phyloP scores from a whole-genome alignment of 2,113 vertebrate genomes.

The Rhinoptilus africanus region DNA sequence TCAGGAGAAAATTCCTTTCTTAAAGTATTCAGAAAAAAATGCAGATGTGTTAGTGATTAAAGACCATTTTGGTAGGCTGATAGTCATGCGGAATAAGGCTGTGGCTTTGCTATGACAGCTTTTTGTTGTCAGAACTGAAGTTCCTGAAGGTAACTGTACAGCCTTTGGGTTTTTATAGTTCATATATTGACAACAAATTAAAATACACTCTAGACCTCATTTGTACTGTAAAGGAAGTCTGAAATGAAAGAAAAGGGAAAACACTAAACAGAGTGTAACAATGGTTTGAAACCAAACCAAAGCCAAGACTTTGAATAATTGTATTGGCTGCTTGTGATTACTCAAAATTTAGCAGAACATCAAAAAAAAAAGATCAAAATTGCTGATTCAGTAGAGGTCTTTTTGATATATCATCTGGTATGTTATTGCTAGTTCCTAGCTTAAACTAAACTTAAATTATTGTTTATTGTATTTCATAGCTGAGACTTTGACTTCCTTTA shows the following conservation, averaged over 20 bases:
- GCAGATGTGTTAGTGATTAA: background rate
- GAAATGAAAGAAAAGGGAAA: background rate
- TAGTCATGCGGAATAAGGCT: background rate
- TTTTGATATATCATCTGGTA: background rate
- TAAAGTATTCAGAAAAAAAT: background rate
- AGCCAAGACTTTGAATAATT: background rate
- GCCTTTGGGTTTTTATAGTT: background rate
- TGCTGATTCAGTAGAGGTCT: background rate
- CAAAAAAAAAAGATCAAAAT: conserved; percentile 32
- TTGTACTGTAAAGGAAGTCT: background rate
- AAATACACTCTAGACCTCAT: background rate
- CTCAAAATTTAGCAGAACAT: background rate
- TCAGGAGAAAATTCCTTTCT: background rate
- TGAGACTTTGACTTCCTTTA: conserved; percentile 35
- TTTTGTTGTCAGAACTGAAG: background rate
- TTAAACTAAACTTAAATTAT: conserved; percentile 63
- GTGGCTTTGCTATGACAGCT: background rate
- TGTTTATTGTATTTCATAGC: conserved; percentile 46
- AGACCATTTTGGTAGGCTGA: background rate
- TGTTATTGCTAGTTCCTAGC: conserved; percentile 30
- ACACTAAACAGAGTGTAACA: background rate
- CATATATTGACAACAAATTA: background rate
- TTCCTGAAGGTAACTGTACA: background rate
- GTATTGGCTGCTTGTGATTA: background rate
- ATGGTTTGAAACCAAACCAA: background rate